Evolutionary conservation across 1,140 invertebrate genomes (phyloP).

Genomic region (Galendromus occidentalis): DNA sequence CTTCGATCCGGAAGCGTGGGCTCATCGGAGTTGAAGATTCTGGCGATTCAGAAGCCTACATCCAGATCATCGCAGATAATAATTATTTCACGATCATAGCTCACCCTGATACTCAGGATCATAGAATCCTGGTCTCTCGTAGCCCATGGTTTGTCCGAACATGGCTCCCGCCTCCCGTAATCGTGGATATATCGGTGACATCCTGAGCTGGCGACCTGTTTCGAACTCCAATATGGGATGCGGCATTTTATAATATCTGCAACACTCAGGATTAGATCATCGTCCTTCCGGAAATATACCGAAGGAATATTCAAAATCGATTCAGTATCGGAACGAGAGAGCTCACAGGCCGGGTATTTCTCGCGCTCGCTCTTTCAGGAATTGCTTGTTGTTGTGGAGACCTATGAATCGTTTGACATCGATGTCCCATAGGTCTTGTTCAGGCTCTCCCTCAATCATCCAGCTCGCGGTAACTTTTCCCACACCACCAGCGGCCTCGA

Average conservation of each 20-base stretch:
- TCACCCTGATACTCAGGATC: conserved; percentile 30
- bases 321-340: no score
- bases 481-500: conserved; percentile 79
- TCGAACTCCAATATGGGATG: conserved; percentile 59
- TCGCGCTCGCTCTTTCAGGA: conserved; percentile 69
- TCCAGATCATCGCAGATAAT: no score
- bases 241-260: conserved; percentile 47
- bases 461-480: conserved; percentile 70
- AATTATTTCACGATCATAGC: not conserved
- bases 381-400: conserved; percentile 85
- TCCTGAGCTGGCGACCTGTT: conserved; percentile 69
- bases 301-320: no score
- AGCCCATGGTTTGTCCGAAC: conserved; percentile 95
- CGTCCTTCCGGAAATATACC: no score
- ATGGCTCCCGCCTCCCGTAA: conserved; percentile 76
- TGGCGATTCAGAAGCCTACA: no score
- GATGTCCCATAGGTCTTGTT: conserved; percentile 63
- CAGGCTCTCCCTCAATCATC: conserved; percentile 56
- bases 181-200: conserved; percentile 88
- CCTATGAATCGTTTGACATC: conserved; percentile 82
- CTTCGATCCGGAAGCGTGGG: no score
- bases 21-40: no score
- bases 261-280: no score
- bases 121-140: conserved; percentile 87
- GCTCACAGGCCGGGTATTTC: conserved; percentile 61